These are phyloP conservation scores for Chelon labrosus DNA, from an alignment of 2,797 vertebrate species.

Conservation along the genomic window DNA sequence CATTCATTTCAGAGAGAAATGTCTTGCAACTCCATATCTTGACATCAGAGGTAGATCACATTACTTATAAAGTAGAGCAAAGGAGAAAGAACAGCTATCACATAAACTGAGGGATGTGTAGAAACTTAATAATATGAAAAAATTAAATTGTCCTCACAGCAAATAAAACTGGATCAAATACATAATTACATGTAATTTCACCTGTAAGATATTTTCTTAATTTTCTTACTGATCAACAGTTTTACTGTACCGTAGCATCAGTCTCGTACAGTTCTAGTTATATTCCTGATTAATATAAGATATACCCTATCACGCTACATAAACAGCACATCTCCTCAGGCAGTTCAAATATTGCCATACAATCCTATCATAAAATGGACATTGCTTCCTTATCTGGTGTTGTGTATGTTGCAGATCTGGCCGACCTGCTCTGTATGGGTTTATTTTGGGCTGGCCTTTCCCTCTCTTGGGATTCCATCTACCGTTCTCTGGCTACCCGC, in stretches of 20 bases:
- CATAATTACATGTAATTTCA: too few species aligned
- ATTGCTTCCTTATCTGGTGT: conserved; percentile 74
- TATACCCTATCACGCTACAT: conserved; percentile 43
- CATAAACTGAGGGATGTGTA: too few species aligned
- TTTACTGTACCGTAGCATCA: neutral
- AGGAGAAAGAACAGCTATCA: neutral
- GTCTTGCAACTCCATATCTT: neutral
- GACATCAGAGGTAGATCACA: neutral
- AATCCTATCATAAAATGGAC: conserved; percentile 68
- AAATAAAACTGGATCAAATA: too few species aligned
- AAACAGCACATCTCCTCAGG: conserved; percentile 5
- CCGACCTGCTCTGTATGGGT: conserved; percentile 57
- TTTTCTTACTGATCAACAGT: too few species aligned
- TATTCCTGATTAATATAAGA: conserved; percentile 2
- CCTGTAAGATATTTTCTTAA: too few species aligned
- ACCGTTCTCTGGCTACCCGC: conserved; percentile 71
- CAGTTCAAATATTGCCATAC: conserved; percentile 51
- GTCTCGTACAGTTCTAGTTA: too few species aligned
- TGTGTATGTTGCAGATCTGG: conserved; percentile 41
- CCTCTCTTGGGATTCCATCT: conserved; percentile 76
- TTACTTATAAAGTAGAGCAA: neutral
- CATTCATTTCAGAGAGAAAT: neutral
- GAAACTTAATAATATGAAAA: too few species aligned
- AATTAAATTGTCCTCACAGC: too few species aligned
- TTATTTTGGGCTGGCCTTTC: conserved; percentile 84